These are phyloP conservation scores for Meloidogyne floridensis DNA, from an alignment of 1,140 invertebrate species.

Conservation along the genomic window DNA sequence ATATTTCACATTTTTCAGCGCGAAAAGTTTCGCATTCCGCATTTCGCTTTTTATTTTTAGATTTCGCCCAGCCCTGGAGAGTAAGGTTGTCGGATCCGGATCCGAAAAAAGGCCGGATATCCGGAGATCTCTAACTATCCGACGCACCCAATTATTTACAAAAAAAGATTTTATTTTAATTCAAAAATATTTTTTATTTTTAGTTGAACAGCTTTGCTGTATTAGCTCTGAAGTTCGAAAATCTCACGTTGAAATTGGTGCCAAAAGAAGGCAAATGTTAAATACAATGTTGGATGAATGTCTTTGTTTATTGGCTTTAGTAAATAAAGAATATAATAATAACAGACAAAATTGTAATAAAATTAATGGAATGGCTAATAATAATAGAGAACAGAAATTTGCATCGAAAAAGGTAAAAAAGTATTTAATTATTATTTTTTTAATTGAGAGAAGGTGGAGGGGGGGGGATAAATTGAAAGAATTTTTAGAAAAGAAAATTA, in stretches of 20 bases:
- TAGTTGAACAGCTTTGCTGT: background rate
- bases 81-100: too few species aligned
- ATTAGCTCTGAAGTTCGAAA: background rate
- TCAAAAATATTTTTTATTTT: background rate
- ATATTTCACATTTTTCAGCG: too few species aligned
- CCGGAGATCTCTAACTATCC: too few species aligned
- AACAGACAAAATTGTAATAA: background rate
- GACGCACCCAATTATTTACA: too few species aligned
- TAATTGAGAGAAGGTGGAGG: background rate
- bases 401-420: background rate
- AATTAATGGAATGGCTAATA: background rate
- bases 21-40: too few species aligned
- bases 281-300: background rate
- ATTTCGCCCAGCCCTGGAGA: too few species aligned
- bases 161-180: too few species aligned
- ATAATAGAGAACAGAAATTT: background rate
- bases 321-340: background rate
- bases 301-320: slow-evolving; percentile 1
- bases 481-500: background rate
- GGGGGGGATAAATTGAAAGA: background rate
- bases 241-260: background rate
- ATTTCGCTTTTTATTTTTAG: too few species aligned
- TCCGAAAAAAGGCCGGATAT: too few species aligned
- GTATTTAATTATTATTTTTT: background rate
- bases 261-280: background rate